Evolutionary conservation across 2,888 invertebrate species (phyloP).

Genomic region (Coleophora deauratella): DNA sequence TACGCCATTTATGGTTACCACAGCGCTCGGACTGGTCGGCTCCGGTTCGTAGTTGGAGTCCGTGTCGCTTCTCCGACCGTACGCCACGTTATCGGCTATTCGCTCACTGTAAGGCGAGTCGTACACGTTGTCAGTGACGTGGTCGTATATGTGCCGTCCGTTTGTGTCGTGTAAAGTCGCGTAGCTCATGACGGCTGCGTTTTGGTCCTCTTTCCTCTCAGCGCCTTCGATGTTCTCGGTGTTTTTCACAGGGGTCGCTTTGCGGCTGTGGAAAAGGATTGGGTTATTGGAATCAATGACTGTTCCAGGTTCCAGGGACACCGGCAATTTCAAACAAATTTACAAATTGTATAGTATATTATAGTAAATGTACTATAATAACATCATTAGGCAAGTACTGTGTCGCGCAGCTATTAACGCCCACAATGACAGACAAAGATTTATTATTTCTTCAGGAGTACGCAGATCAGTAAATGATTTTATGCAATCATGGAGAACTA

Average conservation of each 20-base stretch:
- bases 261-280: slow-evolving; percentile 73
- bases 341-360: too few species aligned
- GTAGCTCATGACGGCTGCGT: slow-evolving; percentile 92
- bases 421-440: too few species aligned
- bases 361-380: too few species aligned
- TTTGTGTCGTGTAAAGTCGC: slow-evolving; percentile 84
- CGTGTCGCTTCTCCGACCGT: slow-evolving; percentile 59
- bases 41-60: slow-evolving; percentile 78
- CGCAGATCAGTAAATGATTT: too few species aligned
- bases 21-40: slow-evolving; percentile 74
- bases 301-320: too few species aligned
- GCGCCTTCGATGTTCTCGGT: slow-evolving; percentile 92
- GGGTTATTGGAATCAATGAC: slow-evolving; percentile 12
- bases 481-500: too few species aligned
- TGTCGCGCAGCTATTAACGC: too few species aligned
- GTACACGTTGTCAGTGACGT: slow-evolving; percentile 80
- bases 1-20: slow-evolving; percentile 91
- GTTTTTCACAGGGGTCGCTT: slow-evolving; percentile 89
- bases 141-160: slow-evolving; percentile 66
- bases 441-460: too few species aligned
- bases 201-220: slow-evolving; percentile 88
- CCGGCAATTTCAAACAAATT: too few species aligned
- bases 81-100: slow-evolving; percentile 58
- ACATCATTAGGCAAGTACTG: too few species aligned
- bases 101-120: slow-evolving; percentile 83